A percentile compares a stretch with the other conserved stretches of the same genome.
These are phyloP conservation scores for Bos taurus DNA, from an alignment of 2,113 vertebrate species.

Conservation along the genomic window DNA sequence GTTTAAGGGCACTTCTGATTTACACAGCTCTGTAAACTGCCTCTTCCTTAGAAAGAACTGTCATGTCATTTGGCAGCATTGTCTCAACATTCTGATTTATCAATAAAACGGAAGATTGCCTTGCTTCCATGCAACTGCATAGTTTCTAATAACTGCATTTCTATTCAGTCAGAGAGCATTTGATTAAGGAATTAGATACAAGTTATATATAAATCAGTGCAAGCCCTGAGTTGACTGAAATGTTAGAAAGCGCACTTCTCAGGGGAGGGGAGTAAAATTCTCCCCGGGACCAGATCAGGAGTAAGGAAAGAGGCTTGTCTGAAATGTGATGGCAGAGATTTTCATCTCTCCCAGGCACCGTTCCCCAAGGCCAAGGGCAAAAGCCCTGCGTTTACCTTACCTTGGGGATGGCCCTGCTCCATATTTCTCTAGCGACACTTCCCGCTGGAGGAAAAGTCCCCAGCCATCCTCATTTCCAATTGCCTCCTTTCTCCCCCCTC, in stretches of 20 bases:
- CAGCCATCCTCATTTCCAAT: not conserved
- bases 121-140: not conserved
- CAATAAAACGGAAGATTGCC: constrained; percentile 35
- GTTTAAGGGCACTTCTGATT: constrained; percentile 56
- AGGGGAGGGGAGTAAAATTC: not conserved
- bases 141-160: not conserved
- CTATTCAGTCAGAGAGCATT: not conserved
- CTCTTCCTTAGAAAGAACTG: constrained; percentile 29
- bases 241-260: not conserved
- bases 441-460: not conserved
- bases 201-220: not conserved
- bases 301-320: not conserved
- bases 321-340: not conserved
- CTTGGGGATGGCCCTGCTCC: not conserved
- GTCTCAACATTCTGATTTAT: not conserved
- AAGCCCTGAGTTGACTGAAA: not conserved
- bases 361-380: not conserved
- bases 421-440: not conserved
- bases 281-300: not conserved
- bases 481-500: not conserved
- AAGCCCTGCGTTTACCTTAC: not conserved
- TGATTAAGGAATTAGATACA: constrained; percentile 53
- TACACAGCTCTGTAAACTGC: constrained; percentile 27
- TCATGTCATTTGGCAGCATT: not conserved
- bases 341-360: not conserved